Evolutionary conservation across 1,140 invertebrate genomes (phyloP).

Genomic region (Orchesella cincta): DNA sequence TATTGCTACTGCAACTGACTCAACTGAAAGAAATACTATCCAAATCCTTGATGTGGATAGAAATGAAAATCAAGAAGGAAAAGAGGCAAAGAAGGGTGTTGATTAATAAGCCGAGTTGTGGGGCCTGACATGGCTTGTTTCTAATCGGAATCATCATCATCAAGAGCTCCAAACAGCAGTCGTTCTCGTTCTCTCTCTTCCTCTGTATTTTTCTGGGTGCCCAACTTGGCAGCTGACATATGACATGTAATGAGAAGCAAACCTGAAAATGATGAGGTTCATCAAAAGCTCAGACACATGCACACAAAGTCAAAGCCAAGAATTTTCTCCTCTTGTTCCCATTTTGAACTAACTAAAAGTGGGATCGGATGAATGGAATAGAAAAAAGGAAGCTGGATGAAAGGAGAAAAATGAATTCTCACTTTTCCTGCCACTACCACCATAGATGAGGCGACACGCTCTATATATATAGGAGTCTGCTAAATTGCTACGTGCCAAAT

Average conservation of each 20-base stretch:
- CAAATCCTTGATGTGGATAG: background rate
- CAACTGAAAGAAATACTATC: background rate
- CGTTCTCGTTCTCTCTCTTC: background rate
- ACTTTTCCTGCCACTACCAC: background rate
- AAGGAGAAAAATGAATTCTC: slow-evolving; percentile 29
- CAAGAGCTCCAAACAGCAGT: background rate
- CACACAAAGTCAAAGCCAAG: background rate
- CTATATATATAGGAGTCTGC: background rate
- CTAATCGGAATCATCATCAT: slow-evolving; percentile 18
- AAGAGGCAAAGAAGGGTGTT: background rate
- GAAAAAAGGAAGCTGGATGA: background rate
- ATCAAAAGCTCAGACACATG: background rate
- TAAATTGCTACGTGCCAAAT: slow-evolving; percentile 24
- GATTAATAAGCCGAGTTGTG: slow-evolving; percentile 22
- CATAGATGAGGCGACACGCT: slow-evolving; percentile 16
- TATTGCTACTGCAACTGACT: background rate
- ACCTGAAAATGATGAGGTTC: slow-evolving; percentile 29
- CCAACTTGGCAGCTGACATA: slow-evolving; percentile 23
- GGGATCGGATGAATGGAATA: too few relatives aligned
- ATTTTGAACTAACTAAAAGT: too few relatives aligned
- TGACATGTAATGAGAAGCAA: slow-evolving; percentile 26
- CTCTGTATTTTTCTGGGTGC: slow-evolving; percentile 15
- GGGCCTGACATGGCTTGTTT: background rate
- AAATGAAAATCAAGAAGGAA: background rate
- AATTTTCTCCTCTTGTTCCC: too few relatives aligned